Conservation (phyloP, 2,113 vertebrate species). For the Phasianus colchicus region DNA sequence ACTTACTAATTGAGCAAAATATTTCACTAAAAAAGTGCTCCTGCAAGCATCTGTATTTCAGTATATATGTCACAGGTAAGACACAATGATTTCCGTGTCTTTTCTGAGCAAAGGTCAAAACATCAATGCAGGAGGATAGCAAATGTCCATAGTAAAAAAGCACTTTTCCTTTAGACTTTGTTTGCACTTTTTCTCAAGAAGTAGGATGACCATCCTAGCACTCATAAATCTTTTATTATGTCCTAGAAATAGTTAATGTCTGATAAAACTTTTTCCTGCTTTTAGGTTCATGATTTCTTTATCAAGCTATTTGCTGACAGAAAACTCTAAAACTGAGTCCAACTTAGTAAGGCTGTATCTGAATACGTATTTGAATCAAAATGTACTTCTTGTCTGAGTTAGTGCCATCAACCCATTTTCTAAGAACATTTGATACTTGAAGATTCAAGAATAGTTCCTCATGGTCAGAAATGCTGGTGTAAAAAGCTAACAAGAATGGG, state of each 20-base stretch:
- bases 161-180: not conserved
- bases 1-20: not conserved
- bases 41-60: not conserved
- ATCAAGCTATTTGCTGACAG: not conserved
- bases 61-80: not conserved
- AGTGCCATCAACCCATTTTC: constrained; percentile 12
- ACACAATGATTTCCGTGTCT: not conserved
- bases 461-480: not conserved
- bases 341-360: not conserved
- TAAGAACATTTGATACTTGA: not conserved
- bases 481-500: not conserved
- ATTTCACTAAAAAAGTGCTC: not conserved
- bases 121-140: not conserved
- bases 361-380: not conserved
- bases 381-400: not conserved
- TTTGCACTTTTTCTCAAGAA: not conserved
- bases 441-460: not conserved
- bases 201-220: not conserved
- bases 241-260: not conserved
- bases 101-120: not conserved
- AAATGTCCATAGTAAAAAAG: not conserved
- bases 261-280: not conserved
- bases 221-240: not conserved
- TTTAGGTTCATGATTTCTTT: not conserved
- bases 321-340: not conserved